Evolutionary conservation across 1,140 invertebrate species (phyloP).

Genomic region (Drosophila truncata): DNA sequence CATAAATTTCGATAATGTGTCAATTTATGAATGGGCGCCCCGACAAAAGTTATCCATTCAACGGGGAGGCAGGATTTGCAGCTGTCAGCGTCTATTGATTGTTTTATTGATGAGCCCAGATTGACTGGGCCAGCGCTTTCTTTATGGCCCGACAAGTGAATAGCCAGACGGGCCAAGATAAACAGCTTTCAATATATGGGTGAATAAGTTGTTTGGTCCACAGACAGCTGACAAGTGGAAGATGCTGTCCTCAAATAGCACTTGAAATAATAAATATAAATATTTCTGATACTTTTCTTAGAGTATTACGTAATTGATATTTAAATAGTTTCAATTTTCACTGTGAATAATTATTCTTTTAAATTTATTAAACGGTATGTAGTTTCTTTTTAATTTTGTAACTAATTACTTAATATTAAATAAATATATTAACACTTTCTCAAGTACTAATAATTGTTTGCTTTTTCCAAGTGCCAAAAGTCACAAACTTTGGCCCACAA

Average conservation of each 20-base stretch:
- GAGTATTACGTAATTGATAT: too few relatives aligned
- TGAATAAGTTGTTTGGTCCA: conserved; percentile 33
- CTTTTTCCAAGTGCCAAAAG: conserved; percentile 3
- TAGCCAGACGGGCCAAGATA: conserved; percentile 44
- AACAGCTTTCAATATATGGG: conserved; percentile 42
- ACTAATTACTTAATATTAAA: background rate
- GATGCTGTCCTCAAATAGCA: conserved; percentile 9
- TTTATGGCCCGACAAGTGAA: conserved; percentile 65
- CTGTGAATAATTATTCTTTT: too few relatives aligned
- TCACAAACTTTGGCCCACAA: conserved; percentile 6
- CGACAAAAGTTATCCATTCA: conserved; percentile 44
- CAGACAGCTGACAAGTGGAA: conserved; percentile 30
- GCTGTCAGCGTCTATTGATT: conserved; percentile 81
- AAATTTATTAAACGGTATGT: too few relatives aligned
- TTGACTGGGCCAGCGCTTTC: conserved; percentile 30
- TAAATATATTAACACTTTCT: background rate
- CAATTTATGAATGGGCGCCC: conserved; percentile 77
- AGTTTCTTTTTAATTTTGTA: too few relatives aligned
- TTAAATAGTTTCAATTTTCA: too few relatives aligned
- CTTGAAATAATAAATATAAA: conserved; percentile 4
- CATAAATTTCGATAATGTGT: conserved; percentile 83
- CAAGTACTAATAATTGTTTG: background rate
- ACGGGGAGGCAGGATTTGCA: conserved; percentile 59
- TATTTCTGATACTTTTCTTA: background rate
- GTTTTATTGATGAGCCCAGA: conserved; percentile 74